A percentile compares a stretch with the other conserved stretches of the same genome.
Conservation (phyloP, 2,797 vertebrate genomes). For the Forpus xanthops region DNA sequence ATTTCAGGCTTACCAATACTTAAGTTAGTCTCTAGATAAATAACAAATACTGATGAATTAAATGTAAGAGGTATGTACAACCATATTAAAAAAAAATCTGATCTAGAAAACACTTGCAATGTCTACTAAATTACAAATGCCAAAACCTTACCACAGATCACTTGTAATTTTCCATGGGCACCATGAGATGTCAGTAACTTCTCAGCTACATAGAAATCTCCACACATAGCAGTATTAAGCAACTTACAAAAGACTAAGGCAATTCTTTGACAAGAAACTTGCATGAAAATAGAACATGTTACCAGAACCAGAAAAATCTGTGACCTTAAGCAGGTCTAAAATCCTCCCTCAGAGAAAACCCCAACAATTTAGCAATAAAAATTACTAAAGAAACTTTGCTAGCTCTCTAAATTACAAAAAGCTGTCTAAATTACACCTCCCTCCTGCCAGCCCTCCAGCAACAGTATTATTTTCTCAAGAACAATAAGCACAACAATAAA, state of each 20-base stretch:
- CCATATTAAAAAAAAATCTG: not conserved
- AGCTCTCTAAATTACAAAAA: not conserved
- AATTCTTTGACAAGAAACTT: not conserved
- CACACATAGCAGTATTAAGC: not conserved
- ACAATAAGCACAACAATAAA: not conserved
- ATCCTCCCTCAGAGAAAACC: not conserved
- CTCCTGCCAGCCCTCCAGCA: not conserved
- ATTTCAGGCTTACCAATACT: not conserved
- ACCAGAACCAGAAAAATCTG: not conserved
- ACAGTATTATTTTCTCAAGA: not conserved
- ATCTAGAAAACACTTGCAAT: not conserved
- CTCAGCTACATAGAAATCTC: not conserved
- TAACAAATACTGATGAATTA: not conserved
- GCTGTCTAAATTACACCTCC: not conserved
- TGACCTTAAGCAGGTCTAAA: not conserved
- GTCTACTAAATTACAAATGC: accelerated
- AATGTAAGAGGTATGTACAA: not conserved
- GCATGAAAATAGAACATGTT: not conserved
- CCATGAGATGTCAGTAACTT: slow-evolving; percentile 68
- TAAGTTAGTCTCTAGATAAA: not conserved
- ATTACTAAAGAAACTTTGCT: not conserved
- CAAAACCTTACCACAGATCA: not conserved
- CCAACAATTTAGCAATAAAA: not conserved
- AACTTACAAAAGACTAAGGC: not conserved
- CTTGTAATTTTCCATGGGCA: slow-evolving; percentile 25